Evolutionary conservation across 2,113 vertebrate genomes (phyloP).

Genomic region (Sorex araneus): DNA sequence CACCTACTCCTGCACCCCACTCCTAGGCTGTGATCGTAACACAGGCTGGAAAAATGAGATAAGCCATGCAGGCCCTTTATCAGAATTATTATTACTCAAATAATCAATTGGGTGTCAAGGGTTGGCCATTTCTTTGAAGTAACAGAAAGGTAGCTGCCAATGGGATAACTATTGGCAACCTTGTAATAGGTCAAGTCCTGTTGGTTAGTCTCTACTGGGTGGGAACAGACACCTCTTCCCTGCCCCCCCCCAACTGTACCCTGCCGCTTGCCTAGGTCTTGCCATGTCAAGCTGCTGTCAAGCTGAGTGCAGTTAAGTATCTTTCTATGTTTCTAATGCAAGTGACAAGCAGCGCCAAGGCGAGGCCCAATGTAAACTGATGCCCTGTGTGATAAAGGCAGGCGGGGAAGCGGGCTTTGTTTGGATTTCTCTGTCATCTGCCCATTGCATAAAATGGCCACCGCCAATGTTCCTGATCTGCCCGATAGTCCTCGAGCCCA

Average conservation of each 20-base stretch:
- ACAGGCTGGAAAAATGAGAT: background rate
- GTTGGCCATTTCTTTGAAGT: background rate
- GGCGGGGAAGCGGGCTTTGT: constrained; percentile 67
- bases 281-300: constrained; percentile 36
- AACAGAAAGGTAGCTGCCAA: background rate
- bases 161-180: background rate
- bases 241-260: background rate
- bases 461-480: constrained; percentile 76
- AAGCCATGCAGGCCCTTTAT: background rate
- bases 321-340: constrained; percentile 59
- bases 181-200: background rate
- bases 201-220: background rate
- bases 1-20: background rate
- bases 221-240: background rate
- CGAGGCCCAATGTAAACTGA: constrained; percentile 39
- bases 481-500: constrained; percentile 69
- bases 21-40: background rate
- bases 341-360: constrained; percentile 35
- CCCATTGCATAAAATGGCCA: constrained; percentile 81
- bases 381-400: constrained; percentile 47
- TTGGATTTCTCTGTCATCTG: constrained; percentile 72
- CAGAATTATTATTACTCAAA: background rate
- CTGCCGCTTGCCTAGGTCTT: background rate
- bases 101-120: background rate
- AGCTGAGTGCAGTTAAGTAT: background rate